A percentile compares a stretch with the other conserved stretches of the same genome.
Conservation (phyloP, 2,888 invertebrate species). For the Pyrgus malvae region DNA sequence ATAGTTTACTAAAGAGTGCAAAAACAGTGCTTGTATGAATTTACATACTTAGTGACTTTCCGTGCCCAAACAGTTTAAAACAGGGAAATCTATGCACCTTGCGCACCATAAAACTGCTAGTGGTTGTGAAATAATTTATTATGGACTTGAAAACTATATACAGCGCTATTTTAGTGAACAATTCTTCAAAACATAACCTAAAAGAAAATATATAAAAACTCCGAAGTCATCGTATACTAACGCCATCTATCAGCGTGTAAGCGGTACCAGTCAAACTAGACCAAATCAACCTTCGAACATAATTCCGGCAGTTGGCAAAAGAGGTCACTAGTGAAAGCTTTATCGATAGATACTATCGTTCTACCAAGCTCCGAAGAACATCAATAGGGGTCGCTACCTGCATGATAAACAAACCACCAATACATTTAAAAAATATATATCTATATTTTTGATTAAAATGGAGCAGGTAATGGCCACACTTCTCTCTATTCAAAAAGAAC, state of each 20-base stretch:
- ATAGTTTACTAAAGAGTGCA: slow-evolving; percentile 3
- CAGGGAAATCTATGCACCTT: not conserved
- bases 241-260: slow-evolving; percentile 3
- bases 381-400: slow-evolving; percentile 6
- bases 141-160: slow-evolving; percentile 1
- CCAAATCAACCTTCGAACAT: slow-evolving; percentile 1
- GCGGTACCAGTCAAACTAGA: slow-evolving; percentile 4
- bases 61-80: not conserved
- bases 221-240: slow-evolving; percentile 4
- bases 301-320: not conserved
- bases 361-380: not conserved
- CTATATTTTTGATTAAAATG: slow-evolving; percentile 3
- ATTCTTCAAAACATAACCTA: slow-evolving; percentile 3
- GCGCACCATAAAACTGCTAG: not conserved
- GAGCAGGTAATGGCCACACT: slow-evolving; percentile 14
- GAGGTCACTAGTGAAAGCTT: not conserved
- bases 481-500: slow-evolving; percentile 11
- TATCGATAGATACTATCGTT: not conserved
- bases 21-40: slow-evolving; percentile 1
- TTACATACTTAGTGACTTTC: slow-evolving; percentile 1
- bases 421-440: slow-evolving; percentile 29
- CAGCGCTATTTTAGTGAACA: not conserved
- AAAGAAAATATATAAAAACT: not conserved
- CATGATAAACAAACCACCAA: not conserved
- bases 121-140: slow-evolving; percentile 1